Evolutionary conservation across 1,140 invertebrate genomes (phyloP).

Genomic region (Belonocnema kinseyi): DNA sequence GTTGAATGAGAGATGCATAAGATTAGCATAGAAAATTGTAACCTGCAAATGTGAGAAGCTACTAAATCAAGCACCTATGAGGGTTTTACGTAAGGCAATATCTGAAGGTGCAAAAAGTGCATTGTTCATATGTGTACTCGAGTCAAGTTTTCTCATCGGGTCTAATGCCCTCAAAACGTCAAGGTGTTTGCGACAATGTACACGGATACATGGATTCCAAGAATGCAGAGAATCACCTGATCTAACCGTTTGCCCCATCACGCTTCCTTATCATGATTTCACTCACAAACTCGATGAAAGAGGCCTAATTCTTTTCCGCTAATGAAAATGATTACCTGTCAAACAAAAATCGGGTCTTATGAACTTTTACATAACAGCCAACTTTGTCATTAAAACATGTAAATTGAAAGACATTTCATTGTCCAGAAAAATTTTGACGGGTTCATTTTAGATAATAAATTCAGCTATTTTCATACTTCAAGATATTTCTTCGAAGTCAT

Average conservation of each 20-base stretch:
- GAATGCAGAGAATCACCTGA: not conserved
- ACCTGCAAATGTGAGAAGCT: conserved; percentile 13
- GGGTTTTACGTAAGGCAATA: not conserved
- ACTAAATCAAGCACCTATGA: not conserved
- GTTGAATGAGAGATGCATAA: conserved; percentile 11
- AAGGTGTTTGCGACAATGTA: conserved; percentile 8
- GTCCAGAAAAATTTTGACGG: no score
- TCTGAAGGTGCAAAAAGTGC: not conserved
- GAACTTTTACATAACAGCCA: no score
- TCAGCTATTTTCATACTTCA: no score
- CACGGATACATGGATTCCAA: not conserved
- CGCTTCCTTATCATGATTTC: conserved; percentile 14
- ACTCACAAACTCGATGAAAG: not conserved
- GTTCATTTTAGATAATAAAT: no score
- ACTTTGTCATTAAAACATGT: not conserved
- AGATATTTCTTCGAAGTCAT: no score
- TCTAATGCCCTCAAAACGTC: conserved; percentile 26
- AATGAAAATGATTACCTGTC: not conserved
- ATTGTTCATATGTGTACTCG: conserved; percentile 10
- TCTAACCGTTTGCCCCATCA: conserved; percentile 4
- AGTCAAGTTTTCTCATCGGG: conserved; percentile 21
- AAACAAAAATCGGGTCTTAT: not conserved
- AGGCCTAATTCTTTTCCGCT: not conserved
- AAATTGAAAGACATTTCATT: not conserved
- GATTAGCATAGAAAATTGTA: conserved; percentile 21